Evolutionary conservation across 2,113 vertebrate genomes (phyloP).

Genomic region (Nestor notabilis): DNA sequence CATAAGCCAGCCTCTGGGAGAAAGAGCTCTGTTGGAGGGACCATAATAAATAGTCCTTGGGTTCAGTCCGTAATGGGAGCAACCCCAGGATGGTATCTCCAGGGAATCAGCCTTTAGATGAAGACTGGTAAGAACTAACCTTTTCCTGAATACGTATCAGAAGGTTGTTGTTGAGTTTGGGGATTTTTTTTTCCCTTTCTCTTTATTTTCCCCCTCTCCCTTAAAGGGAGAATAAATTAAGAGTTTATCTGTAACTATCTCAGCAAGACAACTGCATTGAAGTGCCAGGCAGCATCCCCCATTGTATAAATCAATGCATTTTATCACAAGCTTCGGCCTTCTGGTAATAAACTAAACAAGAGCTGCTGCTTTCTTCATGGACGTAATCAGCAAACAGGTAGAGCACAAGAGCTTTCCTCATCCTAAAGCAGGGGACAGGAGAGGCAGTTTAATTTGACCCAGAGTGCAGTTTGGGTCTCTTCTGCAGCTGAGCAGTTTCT

Average conservation of each 20-base stretch:
- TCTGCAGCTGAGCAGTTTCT: conserved; percentile 37
- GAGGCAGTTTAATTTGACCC: conserved; percentile 70
- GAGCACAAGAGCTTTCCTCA: conserved; percentile 55
- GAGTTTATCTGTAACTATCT: conserved; percentile 73
- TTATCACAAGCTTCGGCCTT: conserved; percentile 69
- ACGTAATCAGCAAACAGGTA: conserved; percentile 73
- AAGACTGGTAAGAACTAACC: neutral
- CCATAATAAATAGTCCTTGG: neutral
- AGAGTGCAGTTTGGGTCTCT: conserved; percentile 51
- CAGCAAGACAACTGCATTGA: conserved; percentile 52
- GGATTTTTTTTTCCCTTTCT: neutral
- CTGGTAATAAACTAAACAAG: conserved; percentile 76
- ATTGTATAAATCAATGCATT: conserved; percentile 75
- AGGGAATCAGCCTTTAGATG: neutral
- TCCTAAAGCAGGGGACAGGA: neutral
- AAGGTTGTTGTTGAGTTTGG: neutral
- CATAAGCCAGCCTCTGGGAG: neutral
- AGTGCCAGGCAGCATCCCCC: conserved; percentile 65
- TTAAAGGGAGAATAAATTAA: conserved; percentile 61
- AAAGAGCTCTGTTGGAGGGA: neutral
- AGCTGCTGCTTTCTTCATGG: conserved; percentile 50
- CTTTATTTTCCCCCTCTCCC: neutral
- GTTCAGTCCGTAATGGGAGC: neutral
- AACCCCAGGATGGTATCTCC: neutral
- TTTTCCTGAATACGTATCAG: neutral